phyloP scores from a whole-genome alignment of 2,888 invertebrate species.

The Euphydryas editha region DNA sequence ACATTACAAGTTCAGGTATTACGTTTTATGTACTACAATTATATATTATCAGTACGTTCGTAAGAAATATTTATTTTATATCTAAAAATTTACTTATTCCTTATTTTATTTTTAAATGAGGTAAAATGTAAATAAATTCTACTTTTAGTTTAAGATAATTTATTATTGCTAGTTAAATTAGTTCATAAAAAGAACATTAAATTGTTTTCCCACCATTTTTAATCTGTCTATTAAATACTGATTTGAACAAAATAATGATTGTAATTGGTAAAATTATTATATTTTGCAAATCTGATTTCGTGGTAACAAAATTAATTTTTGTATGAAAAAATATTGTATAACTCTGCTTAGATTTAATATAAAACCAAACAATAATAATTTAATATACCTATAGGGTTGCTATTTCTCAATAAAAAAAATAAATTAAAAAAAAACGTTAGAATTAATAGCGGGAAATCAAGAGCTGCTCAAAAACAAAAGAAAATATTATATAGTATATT shows the following conservation, averaged over 20 bases:
- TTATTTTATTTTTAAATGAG: slow-evolving; percentile 34
- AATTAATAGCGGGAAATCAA: not conserved
- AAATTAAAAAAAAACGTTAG: not conserved
- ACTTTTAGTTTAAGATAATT: slow-evolving; percentile 46
- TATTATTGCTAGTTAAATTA: slow-evolving; percentile 58
- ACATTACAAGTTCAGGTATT: slow-evolving; percentile 1
- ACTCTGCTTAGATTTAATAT: slow-evolving; percentile 23
- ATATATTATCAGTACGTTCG: not conserved
- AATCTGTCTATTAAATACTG: not conserved
- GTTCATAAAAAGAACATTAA: slow-evolving; percentile 57
- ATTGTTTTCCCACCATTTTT: slow-evolving; percentile 63
- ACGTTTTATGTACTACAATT: slow-evolving; percentile 9
- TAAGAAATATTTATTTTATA: slow-evolving; percentile 1
- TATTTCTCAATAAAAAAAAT: not conserved
- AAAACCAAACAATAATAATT: slow-evolving; percentile 34
- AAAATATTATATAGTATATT: no score
- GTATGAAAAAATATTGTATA: not conserved
- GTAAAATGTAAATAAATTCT: slow-evolving; percentile 52
- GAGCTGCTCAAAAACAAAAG: not conserved
- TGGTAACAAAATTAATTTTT: not conserved
- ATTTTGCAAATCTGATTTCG: not conserved
- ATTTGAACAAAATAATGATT: not conserved
- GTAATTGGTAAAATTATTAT: not conserved
- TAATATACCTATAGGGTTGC: slow-evolving; percentile 3
- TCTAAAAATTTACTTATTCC: slow-evolving; percentile 32